These are phyloP conservation scores for Paradoxurus hermaphroditus DNA, from an alignment of 2,113 vertebrate genomes.

Conservation along the genomic window DNA sequence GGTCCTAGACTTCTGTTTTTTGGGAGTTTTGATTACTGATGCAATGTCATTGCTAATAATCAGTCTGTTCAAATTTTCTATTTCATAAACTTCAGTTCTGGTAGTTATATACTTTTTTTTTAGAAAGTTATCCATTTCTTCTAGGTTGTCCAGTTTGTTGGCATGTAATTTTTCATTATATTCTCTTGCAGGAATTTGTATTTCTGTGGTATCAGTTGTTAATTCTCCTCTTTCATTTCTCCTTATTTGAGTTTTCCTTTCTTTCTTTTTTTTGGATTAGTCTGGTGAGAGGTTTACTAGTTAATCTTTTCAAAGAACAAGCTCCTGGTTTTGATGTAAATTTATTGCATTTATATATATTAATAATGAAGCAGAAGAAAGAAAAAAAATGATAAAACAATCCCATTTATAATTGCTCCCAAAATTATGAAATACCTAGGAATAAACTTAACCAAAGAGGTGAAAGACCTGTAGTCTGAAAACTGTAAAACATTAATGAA, in stretches of 20 bases:
- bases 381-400: neutral
- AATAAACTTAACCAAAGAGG: neutral
- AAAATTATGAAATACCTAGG: neutral
- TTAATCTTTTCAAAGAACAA: neutral
- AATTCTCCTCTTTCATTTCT: neutral
- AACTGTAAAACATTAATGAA: neutral
- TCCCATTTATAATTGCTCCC: neutral
- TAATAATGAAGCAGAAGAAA: neutral
- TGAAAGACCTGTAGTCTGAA: neutral
- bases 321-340: neutral
- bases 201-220: neutral
- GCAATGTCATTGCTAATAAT: neutral
- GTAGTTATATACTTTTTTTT: neutral
- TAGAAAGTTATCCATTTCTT: neutral
- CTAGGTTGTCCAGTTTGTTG: neutral
- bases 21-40: neutral
- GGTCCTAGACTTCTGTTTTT: neutral
- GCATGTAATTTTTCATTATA: neutral
- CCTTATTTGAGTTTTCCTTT: neutral
- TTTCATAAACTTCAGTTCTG: neutral
- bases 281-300: neutral
- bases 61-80: neutral
- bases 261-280: neutral
- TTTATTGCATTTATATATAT: neutral
- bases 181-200: neutral